These are phyloP conservation scores for Phymanthus crucifer DNA, from an alignment of 92 coral and sea anemone species.

Conservation along the genomic window DNA sequence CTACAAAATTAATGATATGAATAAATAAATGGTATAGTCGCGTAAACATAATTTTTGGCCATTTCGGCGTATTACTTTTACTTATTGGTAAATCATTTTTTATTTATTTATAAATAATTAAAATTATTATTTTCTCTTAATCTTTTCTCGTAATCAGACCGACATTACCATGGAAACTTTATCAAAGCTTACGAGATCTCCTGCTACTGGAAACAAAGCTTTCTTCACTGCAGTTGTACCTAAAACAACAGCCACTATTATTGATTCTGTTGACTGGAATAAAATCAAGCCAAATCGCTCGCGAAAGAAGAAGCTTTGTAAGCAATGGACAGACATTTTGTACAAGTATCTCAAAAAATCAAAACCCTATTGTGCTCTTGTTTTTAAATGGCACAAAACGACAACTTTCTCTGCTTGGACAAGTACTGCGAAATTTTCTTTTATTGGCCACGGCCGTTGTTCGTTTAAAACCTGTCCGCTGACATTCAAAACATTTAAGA, in stretches of 20 bases:
- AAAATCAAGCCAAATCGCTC: slow-evolving; percentile 1
- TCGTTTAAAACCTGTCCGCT: slow-evolving; percentile 17
- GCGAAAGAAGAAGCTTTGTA: slow-evolving; percentile 1
- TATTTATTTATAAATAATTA: too few species aligned
- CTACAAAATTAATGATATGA: not conserved
- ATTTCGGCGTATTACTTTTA: not conserved
- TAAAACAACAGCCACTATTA: not conserved
- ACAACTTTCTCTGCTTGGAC: not conserved
- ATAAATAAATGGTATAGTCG: not conserved
- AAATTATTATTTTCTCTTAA: not conserved
- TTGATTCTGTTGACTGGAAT: slow-evolving; percentile 16
- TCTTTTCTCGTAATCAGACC: not conserved
- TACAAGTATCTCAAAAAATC: slow-evolving; percentile 26
- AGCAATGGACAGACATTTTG: slow-evolving; percentile 31
- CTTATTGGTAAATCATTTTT: not conserved
- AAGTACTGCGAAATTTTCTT: slow-evolving; percentile 15
- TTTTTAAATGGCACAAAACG: slow-evolving; percentile 27
- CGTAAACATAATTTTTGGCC: not conserved
- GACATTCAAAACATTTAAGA: slow-evolving; percentile 12
- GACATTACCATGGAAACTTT: not conserved
- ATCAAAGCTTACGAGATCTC: not conserved
- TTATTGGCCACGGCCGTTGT: slow-evolving; percentile 13
- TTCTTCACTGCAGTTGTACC: not conserved
- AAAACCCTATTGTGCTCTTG: slow-evolving; percentile 29
- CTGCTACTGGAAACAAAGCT: not conserved